phyloP scores from a whole-genome alignment of 2,113 vertebrate species.

The Vimba vimba region DNA sequence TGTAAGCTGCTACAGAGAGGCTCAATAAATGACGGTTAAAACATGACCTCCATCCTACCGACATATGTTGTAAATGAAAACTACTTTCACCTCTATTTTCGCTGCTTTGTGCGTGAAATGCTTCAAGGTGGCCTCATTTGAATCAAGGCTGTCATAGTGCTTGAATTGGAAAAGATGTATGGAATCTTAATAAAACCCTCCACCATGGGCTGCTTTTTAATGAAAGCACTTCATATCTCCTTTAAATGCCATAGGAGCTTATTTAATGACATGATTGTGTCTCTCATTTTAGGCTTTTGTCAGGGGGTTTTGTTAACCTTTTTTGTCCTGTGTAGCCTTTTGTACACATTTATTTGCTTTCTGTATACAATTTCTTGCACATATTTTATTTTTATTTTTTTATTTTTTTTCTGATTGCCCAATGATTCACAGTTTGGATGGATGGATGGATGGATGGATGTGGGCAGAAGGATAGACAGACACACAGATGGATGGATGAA shows the following conservation, averaged over 20 bases:
- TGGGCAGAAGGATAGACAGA: neutral
- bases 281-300: conserved; percentile 22
- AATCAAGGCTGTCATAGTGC: conserved; percentile 51
- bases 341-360: conserved; percentile 2
- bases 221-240: conserved; percentile 38
- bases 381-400: too few species aligned
- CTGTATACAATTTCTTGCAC: neutral
- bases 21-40: conserved; percentile 41
- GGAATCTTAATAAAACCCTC: conserved; percentile 52
- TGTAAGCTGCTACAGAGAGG: conserved; percentile 12
- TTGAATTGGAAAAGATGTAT: conserved; percentile 46
- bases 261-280: conserved; percentile 28
- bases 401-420: neutral
- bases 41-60: conserved; percentile 52
- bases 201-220: conserved; percentile 21
- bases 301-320: neutral
- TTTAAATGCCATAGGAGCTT: conserved; percentile 8
- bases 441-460: neutral
- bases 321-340: conserved; percentile 20
- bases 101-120: conserved; percentile 44
- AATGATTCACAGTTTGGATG: neutral
- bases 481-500: neutral
- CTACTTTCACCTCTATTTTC: conserved; percentile 56
- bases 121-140: conserved; percentile 54
- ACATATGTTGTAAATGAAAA: conserved; percentile 47